phyloP scores from a whole-genome alignment of 2,113 vertebrate genomes.

The Lepus europaeus region DNA sequence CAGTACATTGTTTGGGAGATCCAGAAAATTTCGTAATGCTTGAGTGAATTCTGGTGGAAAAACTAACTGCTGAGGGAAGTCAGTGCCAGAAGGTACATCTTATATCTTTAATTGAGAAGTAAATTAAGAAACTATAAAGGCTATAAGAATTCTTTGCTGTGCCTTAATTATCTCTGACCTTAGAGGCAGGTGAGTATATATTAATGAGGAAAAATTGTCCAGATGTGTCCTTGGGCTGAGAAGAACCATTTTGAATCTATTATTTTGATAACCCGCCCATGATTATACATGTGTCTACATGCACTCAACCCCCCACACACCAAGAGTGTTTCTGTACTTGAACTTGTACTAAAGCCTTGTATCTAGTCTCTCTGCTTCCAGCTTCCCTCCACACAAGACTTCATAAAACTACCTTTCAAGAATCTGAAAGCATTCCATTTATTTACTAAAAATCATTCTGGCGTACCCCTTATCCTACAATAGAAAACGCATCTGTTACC shows the following conservation, averaged over 20 bases:
- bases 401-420: not conserved
- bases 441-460: not conserved
- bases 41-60: slow-evolving; percentile 16
- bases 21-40: slow-evolving; percentile 43
- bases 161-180: not conserved
- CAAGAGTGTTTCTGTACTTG: not conserved
- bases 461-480: not conserved
- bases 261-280: not conserved
- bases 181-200: not conserved
- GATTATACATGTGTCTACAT: not conserved
- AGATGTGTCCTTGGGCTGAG: not conserved
- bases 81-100: not conserved
- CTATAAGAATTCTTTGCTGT: not conserved
- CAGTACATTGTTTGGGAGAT: slow-evolving; percentile 54
- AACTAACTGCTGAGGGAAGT: not conserved
- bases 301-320: not conserved
- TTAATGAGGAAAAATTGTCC: not conserved
- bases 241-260: not conserved
- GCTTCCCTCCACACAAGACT: not conserved
- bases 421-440: not conserved
- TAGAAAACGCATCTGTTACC: not conserved
- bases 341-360: not conserved
- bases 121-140: slow-evolving; percentile 38
- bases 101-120: slow-evolving; percentile 25
- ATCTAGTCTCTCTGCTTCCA: not conserved